These are phyloP conservation scores for Meghimatium bilineatum DNA, from an alignment of 2,888 invertebrate species.

Conservation along the genomic window DNA sequence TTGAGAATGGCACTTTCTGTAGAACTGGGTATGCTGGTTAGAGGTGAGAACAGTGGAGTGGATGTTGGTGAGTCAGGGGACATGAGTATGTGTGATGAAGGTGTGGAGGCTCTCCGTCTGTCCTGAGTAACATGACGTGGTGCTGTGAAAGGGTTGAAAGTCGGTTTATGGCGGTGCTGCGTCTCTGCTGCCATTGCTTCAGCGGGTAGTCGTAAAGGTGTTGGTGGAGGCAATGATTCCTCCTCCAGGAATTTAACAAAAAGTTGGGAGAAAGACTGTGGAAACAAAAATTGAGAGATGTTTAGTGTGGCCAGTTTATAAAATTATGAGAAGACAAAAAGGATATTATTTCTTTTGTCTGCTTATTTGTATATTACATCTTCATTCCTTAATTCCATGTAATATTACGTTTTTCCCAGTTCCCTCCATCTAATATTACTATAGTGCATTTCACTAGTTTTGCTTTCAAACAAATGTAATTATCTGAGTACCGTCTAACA, in stretches of 20 bases:
- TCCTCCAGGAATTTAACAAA: slow-evolving; percentile 89
- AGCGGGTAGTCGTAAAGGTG: slow-evolving; percentile 74
- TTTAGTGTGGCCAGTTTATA: too few species aligned
- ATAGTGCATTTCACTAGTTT: too few species aligned
- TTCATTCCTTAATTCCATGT: too few species aligned
- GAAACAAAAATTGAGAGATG: neutral
- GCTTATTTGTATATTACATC: too few species aligned
- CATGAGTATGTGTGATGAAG: slow-evolving; percentile 63
- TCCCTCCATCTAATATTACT: too few species aligned
- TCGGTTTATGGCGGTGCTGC: slow-evolving; percentile 62
- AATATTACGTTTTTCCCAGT: too few species aligned
- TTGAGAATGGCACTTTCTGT: slow-evolving; percentile 66
- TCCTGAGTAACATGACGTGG: slow-evolving; percentile 71
- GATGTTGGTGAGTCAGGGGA: slow-evolving; percentile 59
- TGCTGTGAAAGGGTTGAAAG: slow-evolving; percentile 75
- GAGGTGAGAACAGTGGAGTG: slow-evolving; percentile 61
- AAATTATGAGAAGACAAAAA: too few species aligned
- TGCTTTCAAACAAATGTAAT: too few species aligned
- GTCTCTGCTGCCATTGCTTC: slow-evolving; percentile 75
- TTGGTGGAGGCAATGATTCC: slow-evolving; percentile 84
- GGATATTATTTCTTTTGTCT: too few species aligned
- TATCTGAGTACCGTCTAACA: too few species aligned
- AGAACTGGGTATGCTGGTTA: slow-evolving; percentile 53
- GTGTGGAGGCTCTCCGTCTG: slow-evolving; percentile 41
- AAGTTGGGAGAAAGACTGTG: slow-evolving; percentile 83